phyloP scores from a whole-genome alignment of 64 coral and sea anemone genomes.

The Pocillopora verrucosa region DNA sequence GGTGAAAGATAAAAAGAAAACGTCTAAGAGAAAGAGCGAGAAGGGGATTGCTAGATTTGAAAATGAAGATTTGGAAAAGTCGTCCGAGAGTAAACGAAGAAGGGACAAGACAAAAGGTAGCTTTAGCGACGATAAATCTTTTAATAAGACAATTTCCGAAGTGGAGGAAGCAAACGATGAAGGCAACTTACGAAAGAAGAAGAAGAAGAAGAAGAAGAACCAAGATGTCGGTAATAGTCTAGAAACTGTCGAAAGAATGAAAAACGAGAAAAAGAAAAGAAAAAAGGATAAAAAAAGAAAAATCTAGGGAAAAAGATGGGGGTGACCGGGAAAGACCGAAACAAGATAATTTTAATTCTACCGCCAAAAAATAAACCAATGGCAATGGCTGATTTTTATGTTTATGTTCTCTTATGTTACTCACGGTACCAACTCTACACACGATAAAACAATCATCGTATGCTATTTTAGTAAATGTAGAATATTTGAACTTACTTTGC shows the following conservation, averaged over 20 bases:
- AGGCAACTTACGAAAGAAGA: not conserved
- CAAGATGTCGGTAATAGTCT: not conserved
- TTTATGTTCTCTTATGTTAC: too few relatives aligned
- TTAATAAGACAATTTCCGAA: not conserved
- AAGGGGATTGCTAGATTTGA: not conserved
- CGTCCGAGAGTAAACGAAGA: not conserved
- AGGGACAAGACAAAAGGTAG: not conserved
- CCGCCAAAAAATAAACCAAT: not conserved
- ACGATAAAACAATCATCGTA: too few relatives aligned
- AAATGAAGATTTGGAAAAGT: not conserved
- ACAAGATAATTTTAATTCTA: not conserved
- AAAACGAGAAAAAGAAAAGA: constrained; percentile 11
- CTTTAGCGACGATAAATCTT: not conserved
- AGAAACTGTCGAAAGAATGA: not conserved
- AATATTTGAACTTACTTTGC: too few relatives aligned
- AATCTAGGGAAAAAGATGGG: not conserved
- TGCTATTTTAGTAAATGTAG: too few relatives aligned
- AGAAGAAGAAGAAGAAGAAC: not conserved
- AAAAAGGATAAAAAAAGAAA: not conserved
- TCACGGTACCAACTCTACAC: too few relatives aligned
- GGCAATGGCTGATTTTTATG: too few relatives aligned
- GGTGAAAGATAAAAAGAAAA: constrained; percentile 15
- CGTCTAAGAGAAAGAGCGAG: not conserved
- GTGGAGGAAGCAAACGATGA: not conserved
- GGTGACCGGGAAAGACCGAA: not conserved